Evolutionary conservation across 2,888 invertebrate species (phyloP).

Genomic region (Dasypolia templi): DNA sequence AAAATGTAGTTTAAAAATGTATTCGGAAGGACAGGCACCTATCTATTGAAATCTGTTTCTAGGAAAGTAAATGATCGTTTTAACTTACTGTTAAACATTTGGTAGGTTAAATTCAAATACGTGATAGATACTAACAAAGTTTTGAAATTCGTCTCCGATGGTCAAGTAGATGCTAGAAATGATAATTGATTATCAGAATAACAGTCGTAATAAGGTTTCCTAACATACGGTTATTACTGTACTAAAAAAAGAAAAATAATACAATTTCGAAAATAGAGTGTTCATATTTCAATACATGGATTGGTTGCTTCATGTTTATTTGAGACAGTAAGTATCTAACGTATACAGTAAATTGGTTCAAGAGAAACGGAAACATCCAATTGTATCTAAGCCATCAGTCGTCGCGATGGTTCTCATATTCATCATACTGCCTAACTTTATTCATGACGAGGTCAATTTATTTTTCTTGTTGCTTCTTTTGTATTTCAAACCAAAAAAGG

Average conservation of each 20-base stretch:
- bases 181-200: neutral
- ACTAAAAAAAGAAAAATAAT: slow-evolving; percentile 27
- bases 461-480: neutral
- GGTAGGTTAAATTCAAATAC: slow-evolving; percentile 4
- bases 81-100: slow-evolving; percentile 31
- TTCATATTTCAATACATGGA: slow-evolving; percentile 50
- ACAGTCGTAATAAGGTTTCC: neutral
- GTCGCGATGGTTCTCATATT: slow-evolving; percentile 60
- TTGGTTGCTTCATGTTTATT: slow-evolving; percentile 56
- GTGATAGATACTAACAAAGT: neutral
- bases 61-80: neutral
- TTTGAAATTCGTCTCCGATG: neutral
- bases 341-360: slow-evolving; percentile 79
- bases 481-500: neutral
- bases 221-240: neutral
- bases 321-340: slow-evolving; percentile 63
- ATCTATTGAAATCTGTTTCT: neutral
- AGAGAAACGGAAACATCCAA: slow-evolving; percentile 85
- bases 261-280: slow-evolving; percentile 18
- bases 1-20: too few relatives aligned
- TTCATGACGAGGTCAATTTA: slow-evolving; percentile 39
- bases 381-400: slow-evolving; percentile 78
- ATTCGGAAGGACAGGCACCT: too few relatives aligned
- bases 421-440: slow-evolving; percentile 51
- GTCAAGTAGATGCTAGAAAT: neutral